phyloP scores from a whole-genome alignment of 2,797 vertebrate genomes.

The Antrozous pallidus region DNA sequence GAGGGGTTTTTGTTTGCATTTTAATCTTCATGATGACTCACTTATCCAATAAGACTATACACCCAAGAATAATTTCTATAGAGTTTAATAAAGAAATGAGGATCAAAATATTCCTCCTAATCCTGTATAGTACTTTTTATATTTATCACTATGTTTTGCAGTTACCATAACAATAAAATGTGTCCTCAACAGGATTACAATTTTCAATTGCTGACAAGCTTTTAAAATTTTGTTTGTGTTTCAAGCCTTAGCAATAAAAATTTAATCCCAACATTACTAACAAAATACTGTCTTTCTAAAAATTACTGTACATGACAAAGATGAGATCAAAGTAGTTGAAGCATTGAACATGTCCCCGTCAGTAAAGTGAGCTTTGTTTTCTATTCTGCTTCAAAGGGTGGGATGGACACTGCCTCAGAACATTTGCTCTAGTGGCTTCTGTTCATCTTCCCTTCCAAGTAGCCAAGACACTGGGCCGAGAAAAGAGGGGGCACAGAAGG shows the following conservation, averaged over 20 bases:
- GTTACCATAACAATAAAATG: conserved; percentile 36
- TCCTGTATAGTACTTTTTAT: conserved; percentile 39
- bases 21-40: conserved; percentile 30
- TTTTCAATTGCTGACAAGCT: conserved; percentile 55
- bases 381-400: not conserved
- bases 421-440: not conserved
- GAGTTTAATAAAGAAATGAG: conserved; percentile 45
- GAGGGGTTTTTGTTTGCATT: not conserved
- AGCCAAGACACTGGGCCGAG: not conserved
- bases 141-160: conserved; percentile 43
- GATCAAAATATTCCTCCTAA: conserved; percentile 35
- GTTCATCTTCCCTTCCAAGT: not conserved
- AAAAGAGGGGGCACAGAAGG: accelerated
- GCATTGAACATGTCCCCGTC: not conserved
- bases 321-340: not conserved
- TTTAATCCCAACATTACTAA: conserved; percentile 46
- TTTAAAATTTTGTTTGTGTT: conserved; percentile 44
- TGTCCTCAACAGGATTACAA: conserved; percentile 18
- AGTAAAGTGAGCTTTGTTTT: not conserved
- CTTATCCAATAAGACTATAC: not conserved
- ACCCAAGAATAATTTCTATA: not conserved
- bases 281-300: not conserved
- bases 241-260: conserved; percentile 56
- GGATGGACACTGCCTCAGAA: not conserved
- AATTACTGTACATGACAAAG: not conserved